A percentile compares a stretch with the other conserved stretches of the same genome.
These are phyloP conservation scores for Oscheius myriophilus DNA, from an alignment of 2,888 invertebrate genomes.

Conservation along the genomic window DNA sequence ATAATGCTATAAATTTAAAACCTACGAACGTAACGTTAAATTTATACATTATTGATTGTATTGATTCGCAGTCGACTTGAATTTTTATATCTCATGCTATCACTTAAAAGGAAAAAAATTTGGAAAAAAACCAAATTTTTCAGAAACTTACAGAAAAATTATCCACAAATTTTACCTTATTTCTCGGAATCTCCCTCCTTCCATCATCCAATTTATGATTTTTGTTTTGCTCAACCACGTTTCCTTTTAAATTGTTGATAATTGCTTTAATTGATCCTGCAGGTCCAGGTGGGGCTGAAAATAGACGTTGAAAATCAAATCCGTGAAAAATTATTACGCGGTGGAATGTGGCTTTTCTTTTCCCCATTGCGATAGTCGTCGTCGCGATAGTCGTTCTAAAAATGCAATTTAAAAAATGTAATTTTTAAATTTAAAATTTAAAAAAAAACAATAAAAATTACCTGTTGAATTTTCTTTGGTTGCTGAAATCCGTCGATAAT, in stretches of 20 bases:
- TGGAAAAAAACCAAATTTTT: neutral
- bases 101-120: too few relatives aligned
- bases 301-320: neutral
- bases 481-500: constrained; percentile 29
- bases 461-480: constrained; percentile 12
- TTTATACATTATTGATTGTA: too few relatives aligned
- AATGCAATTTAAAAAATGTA: neutral
- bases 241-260: constrained; percentile 51
- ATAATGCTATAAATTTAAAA: too few relatives aligned
- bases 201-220: constrained; percentile 21
- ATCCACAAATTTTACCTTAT: constrained; percentile 18
- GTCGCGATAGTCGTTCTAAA: constrained; percentile 21
- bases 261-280: constrained; percentile 41
- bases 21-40: too few relatives aligned
- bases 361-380: constrained; percentile 17
- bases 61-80: too few relatives aligned
- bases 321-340: neutral
- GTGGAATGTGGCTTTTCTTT: constrained; percentile 21
- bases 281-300: constrained; percentile 19
- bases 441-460: neutral
- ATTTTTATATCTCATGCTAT: too few relatives aligned
- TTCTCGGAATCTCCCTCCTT: constrained; percentile 26
- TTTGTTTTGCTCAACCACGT: constrained; percentile 10
- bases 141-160: neutral
- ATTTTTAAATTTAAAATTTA: neutral